Percentiles rank a stretch among this genome's conserved stretches.
These are phyloP conservation scores for Syrphus vitripennis DNA, from an alignment of 2,888 invertebrate species.

Conservation along the genomic window DNA sequence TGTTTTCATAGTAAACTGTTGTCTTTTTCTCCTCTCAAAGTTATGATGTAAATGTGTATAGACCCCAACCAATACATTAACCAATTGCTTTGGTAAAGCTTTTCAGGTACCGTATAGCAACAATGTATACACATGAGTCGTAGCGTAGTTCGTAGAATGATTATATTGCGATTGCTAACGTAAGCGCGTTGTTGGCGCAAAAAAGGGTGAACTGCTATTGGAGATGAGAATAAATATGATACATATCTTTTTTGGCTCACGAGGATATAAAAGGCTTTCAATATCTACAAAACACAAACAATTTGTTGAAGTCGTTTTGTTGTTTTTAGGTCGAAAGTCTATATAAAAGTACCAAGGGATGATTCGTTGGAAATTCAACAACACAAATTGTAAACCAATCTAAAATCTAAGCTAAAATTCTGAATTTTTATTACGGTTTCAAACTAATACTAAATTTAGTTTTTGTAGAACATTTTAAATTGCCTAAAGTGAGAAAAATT, in stretches of 20 bases:
- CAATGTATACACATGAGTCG: too few relatives aligned
- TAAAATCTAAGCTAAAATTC: background rate
- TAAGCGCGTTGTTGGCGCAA: background rate
- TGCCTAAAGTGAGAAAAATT: too few relatives aligned
- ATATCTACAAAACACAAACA: too few relatives aligned
- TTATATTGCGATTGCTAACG: background rate
- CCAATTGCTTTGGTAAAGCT: too few relatives aligned
- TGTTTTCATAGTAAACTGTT: too few relatives aligned
- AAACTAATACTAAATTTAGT: too few relatives aligned
- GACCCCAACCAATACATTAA: too few relatives aligned
- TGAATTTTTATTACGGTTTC: background rate
- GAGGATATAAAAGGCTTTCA: background rate
- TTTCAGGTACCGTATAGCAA: too few relatives aligned
- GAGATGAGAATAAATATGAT: background rate
- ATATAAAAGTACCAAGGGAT: background rate
- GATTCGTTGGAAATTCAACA: conserved; percentile 5
- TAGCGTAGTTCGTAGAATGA: too few relatives aligned
- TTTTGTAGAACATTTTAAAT: too few relatives aligned
- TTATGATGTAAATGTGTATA: too few relatives aligned
- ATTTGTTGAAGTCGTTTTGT: background rate
- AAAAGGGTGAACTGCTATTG: background rate
- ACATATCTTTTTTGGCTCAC: background rate
- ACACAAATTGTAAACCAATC: conserved; percentile 39
- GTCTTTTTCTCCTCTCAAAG: too few relatives aligned
- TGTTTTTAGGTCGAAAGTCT: background rate